Conservation (phyloP, 2,797 vertebrate genomes). For the Chaenodraco wilsoni region DNA sequence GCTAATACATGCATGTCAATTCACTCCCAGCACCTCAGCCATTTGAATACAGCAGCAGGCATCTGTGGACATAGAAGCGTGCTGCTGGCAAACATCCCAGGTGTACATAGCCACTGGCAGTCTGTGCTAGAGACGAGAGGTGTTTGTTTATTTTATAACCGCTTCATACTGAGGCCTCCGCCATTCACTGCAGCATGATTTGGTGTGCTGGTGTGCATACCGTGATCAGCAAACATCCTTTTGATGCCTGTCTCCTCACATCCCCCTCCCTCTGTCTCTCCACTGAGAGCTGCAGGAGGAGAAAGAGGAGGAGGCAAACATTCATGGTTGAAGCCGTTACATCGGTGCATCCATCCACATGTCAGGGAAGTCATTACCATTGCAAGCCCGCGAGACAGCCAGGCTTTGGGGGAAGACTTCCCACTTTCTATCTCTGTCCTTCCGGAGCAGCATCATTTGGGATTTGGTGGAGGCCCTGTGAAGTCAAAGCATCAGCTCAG, state of each 20-base stretch:
- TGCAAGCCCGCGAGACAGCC: constrained; percentile 29
- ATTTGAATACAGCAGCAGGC: constrained; percentile 65
- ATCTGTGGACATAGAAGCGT: constrained; percentile 50
- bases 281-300: constrained; percentile 27
- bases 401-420: constrained; percentile 21
- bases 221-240: constrained; percentile 60
- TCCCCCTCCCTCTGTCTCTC: constrained; percentile 43
- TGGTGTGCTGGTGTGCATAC: constrained; percentile 44
- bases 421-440: constrained; percentile 7
- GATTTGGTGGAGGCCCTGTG: constrained; percentile 32
- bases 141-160: constrained; percentile 75
- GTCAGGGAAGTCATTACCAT: constrained; percentile 50
- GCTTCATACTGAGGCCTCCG: constrained; percentile 56
- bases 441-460: constrained; percentile 16
- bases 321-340: constrained; percentile 25
- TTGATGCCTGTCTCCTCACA: constrained; percentile 62
- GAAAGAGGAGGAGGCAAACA: constrained; percentile 30
- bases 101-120: constrained; percentile 62
- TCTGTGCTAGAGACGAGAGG: constrained; percentile 56
- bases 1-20: constrained; percentile 46
- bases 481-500: constrained; percentile 44
- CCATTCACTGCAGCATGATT: constrained; percentile 61
- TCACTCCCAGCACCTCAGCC: constrained; percentile 17
- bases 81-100: constrained; percentile 55
- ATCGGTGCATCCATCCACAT: constrained; percentile 45